Evolutionary conservation across 2,888 invertebrate species (phyloP).

Genomic region (Steromphala cineraria): DNA sequence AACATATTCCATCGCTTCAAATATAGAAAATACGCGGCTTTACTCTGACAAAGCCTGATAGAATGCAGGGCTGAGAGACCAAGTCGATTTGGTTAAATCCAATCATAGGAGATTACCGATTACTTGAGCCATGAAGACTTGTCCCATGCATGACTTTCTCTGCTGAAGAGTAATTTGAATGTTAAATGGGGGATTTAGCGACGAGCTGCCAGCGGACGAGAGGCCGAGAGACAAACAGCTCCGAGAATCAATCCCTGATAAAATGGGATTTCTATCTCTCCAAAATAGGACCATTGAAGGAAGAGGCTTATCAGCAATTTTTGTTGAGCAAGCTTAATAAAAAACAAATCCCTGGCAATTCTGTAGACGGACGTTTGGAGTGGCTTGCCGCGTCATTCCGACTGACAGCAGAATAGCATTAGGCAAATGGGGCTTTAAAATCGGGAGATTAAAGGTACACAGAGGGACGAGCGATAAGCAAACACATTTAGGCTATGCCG

Average conservation of each 20-base stretch:
- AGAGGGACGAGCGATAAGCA: slow-evolving; percentile 47
- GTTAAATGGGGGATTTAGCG: slow-evolving; percentile 45
- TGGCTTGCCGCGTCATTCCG: slow-evolving; percentile 10
- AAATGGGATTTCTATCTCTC: slow-evolving; percentile 43
- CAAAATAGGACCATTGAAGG: slow-evolving; percentile 31
- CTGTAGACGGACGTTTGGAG: slow-evolving; percentile 10
- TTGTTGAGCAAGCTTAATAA: slow-evolving; percentile 21
- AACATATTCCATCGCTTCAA: slow-evolving; percentile 14
- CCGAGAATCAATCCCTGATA: slow-evolving; percentile 30
- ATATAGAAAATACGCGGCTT: slow-evolving; percentile 20
- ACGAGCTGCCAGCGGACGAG: slow-evolving; percentile 27
- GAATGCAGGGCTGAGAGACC: slow-evolving; percentile 20
- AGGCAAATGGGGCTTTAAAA: slow-evolving; percentile 51
- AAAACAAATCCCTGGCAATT: slow-evolving; percentile 23
- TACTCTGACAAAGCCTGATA: slow-evolving; percentile 22
- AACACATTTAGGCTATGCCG: slow-evolving; percentile 43
- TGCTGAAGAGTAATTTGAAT: slow-evolving; percentile 39
- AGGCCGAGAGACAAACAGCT: slow-evolving; percentile 26
- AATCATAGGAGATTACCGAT: slow-evolving; percentile 35
- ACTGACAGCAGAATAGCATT: slow-evolving; percentile 23
- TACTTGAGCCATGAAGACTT: slow-evolving; percentile 29
- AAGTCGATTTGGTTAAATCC: slow-evolving; percentile 36
- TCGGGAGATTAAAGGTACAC: slow-evolving; percentile 44
- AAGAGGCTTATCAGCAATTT: slow-evolving; percentile 34
- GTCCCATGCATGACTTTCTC: slow-evolving; percentile 32